Evolutionary conservation across 2,113 vertebrate species (phyloP).

Genomic region (Climacteris rufus): DNA sequence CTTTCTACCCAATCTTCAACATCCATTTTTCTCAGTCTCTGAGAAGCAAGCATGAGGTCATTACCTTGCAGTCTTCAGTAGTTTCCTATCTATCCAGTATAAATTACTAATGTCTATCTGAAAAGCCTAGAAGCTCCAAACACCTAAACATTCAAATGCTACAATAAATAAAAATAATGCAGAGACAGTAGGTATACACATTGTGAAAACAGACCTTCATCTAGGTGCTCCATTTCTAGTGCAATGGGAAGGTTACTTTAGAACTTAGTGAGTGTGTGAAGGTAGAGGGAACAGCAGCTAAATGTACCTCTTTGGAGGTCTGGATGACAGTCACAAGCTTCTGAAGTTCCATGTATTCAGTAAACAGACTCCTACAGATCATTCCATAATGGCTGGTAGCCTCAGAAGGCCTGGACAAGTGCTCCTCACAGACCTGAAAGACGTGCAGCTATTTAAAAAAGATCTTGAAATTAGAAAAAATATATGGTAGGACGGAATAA

Average conservation of each 20-base stretch:
- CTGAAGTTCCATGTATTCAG: slow-evolving; percentile 66
- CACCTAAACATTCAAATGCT: not conserved
- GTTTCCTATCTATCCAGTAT: not conserved
- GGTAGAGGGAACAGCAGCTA: not conserved
- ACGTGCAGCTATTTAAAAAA: not conserved
- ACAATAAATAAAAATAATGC: not conserved
- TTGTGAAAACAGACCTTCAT: not conserved
- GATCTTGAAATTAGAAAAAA: not conserved
- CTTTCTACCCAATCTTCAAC: not conserved
- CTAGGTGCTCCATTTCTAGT: not conserved
- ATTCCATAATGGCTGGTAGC: slow-evolving; percentile 62
- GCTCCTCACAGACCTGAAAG: slow-evolving; percentile 68
- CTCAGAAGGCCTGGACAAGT: slow-evolving; percentile 52
- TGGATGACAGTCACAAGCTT: slow-evolving; percentile 60
- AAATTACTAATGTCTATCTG: not conserved
- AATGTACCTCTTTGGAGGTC: slow-evolving; percentile 58
- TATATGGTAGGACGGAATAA: not conserved
- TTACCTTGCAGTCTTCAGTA: not conserved
- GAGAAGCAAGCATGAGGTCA: not conserved
- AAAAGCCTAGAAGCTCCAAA: not conserved
- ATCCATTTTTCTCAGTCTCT: slow-evolving; percentile 48
- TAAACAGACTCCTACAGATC: slow-evolving; percentile 61
- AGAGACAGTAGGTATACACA: not conserved
- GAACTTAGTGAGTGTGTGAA: not conserved
- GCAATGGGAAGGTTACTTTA: not conserved